These are phyloP conservation scores for Acropora tenuis DNA, from an alignment of 64 coral and sea anemone genomes.

Conservation along the genomic window DNA sequence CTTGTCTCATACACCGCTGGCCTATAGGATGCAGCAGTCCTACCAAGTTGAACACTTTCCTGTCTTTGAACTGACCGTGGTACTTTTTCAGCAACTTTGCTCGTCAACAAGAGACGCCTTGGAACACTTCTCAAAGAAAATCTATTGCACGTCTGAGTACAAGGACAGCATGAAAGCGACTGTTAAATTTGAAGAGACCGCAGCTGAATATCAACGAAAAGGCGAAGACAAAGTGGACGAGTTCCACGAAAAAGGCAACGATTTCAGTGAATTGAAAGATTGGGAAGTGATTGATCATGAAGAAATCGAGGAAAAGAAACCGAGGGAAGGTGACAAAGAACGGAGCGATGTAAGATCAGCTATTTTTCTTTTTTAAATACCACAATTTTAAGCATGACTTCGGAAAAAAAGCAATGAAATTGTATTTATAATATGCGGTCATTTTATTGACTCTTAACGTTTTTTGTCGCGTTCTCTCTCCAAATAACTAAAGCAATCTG, in stretches of 20 bases:
- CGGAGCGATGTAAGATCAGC: too few relatives aligned
- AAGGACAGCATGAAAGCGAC: slow-evolving; percentile 16
- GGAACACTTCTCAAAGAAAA: slow-evolving; percentile 35
- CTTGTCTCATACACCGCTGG: too few relatives aligned
- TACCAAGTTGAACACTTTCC: too few relatives aligned
- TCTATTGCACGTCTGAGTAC: slow-evolving; percentile 36
- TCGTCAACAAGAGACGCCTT: slow-evolving; percentile 34
- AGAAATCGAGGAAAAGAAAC: not conserved
- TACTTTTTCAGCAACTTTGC: slow-evolving; percentile 22
- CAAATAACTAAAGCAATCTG: too few relatives aligned
- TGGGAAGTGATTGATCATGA: slow-evolving; percentile 20
- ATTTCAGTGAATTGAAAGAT: not conserved
- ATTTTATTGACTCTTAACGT: too few relatives aligned
- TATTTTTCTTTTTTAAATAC: too few relatives aligned
- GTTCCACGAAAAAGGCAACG: not conserved
- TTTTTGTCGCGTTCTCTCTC: too few relatives aligned
- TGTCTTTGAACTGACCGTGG: not conserved
- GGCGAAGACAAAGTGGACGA: not conserved
- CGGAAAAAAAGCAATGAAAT: too few relatives aligned
- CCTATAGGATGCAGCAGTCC: too few relatives aligned
- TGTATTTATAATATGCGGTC: too few relatives aligned
- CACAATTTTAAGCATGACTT: too few relatives aligned
- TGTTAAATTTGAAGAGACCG: not conserved
- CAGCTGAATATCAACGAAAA: not conserved
- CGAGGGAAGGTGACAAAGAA: not conserved